Conservation (phyloP, 2,888 invertebrate genomes). For the Drosophila emarginata region DNA sequence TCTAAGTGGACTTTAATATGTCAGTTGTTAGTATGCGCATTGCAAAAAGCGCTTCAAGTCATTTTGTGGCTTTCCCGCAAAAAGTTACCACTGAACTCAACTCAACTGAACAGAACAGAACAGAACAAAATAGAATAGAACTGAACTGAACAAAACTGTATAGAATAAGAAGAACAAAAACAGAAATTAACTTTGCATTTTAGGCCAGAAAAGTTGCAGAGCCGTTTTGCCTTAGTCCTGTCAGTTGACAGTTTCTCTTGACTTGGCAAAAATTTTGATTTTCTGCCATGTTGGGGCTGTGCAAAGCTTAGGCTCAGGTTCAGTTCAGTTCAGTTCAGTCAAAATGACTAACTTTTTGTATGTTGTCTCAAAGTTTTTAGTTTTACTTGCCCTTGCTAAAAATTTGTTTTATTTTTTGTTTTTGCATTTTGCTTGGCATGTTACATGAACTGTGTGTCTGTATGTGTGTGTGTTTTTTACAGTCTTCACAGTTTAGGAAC, state of each 20-base stretch:
- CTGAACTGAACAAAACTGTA: not conserved
- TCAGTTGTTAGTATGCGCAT: constrained; percentile 40
- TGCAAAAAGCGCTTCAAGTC: constrained; percentile 58
- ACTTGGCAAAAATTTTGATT: constrained; percentile 42
- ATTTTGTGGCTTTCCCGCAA: constrained; percentile 58
- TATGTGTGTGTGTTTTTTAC: not conserved
- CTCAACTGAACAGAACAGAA: constrained; percentile 26
- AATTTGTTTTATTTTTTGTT: not conserved
- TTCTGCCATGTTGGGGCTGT: constrained; percentile 5
- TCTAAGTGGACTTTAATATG: constrained; percentile 72
- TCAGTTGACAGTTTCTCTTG: constrained; percentile 65
- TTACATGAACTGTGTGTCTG: constrained; percentile 27
- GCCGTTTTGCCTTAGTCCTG: constrained; percentile 9
- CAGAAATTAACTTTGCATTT: constrained; percentile 64
- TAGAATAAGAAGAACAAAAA: constrained; percentile 5
- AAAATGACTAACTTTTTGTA: constrained; percentile 29
- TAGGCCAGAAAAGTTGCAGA: constrained; percentile 42
- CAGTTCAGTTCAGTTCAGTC: constrained; percentile 17
- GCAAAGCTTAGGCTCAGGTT: not conserved
- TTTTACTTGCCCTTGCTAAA: constrained; percentile 15
- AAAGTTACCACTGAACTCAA: constrained; percentile 36
- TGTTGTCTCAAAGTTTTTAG: constrained; percentile 42
- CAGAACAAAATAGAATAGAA: not conserved
- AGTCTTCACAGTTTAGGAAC: not conserved
- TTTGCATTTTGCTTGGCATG: constrained; percentile 10